Evolutionary conservation across 2,797 vertebrate species (phyloP), one percentile per base, ranked within the genome.

Genomic region (Todus mexicanus): DNA sequence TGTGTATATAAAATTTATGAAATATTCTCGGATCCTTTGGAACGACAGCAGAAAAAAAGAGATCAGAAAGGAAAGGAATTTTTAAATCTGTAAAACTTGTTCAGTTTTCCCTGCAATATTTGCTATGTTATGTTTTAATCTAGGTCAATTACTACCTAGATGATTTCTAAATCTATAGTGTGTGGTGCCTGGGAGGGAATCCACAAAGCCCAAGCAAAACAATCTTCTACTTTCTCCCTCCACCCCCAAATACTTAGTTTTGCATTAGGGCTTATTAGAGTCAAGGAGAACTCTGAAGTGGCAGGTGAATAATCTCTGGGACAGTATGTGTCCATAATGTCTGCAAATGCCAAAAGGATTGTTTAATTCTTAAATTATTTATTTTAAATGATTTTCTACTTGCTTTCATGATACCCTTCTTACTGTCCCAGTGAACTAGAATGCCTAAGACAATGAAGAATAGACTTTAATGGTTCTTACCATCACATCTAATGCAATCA

Each of bases 381-480:
- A 51, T 81, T 84, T 65, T 21, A 54, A 42, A 51, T 38, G 0
- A 31, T 60, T 83, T 89, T 78, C 45, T 63, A 20, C 10, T 69
- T 75, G 16, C 25, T 90, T 88, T 84, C 13, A 12, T 88, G 63
- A 81, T 35, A 51, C 4, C 11, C 0, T 40, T 72, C 33, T 61
- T 5, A 2, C 56, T 74, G 40, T 81, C 18, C 22, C 7, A 2
- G 16, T 57, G 38, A 78, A 31, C 16, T 64, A 71, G 4, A 7
- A 4, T 0, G 0, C 9, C 43, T 56, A 42, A 71, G 25, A 51
- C 7, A 42, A 7, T 0, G 2, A 83, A 64, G 37, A 73, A 60
- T 26, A 60, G 11, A 50, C 17, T 47, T 64, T 19, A 60, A 21
- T 47, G 20, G 7, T 38, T 35, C 5, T 73, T 56, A 74, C 47